phyloP scores from a whole-genome alignment of 2,888 invertebrate genomes.

The Polydrusus pterygomalis region DNA sequence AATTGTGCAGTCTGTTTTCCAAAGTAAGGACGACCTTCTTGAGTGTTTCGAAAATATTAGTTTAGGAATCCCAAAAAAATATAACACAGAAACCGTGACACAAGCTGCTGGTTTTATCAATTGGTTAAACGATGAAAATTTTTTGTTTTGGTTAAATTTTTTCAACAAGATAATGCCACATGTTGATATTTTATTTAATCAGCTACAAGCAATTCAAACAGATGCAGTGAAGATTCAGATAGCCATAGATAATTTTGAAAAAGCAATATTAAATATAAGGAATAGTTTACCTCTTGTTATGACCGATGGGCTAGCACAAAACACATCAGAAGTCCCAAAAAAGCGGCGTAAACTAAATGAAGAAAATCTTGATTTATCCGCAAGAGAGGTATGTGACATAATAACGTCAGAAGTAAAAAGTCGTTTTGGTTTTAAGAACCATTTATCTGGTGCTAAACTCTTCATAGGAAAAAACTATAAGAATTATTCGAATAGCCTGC shows the following conservation, averaged over 20 bases:
- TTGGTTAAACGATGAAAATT: constrained; percentile 2
- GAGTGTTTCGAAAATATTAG: constrained; percentile 32
- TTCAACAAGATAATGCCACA: constrained; percentile 20
- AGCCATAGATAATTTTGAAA: constrained; percentile 23
- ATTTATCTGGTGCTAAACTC: no score
- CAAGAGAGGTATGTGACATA: no score
- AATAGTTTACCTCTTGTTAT: constrained; percentile 18
- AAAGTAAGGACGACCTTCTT: constrained; percentile 14
- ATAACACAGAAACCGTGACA: constrained; percentile 14
- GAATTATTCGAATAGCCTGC: no score
- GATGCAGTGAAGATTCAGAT: constrained; percentile 13
- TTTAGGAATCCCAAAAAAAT: constrained; percentile 13
- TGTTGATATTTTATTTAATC: constrained; percentile 31
- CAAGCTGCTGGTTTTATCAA: constrained; percentile 34
- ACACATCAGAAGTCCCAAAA: no score
- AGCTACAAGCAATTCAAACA: constrained; percentile 21
- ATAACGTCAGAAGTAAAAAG: no score
- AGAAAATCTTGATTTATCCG: no score
- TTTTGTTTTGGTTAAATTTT: constrained; percentile 26
- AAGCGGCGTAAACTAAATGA: no score
- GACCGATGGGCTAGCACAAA: no score
- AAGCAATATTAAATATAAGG: constrained; percentile 14
- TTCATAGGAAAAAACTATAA: no score
- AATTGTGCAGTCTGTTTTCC: constrained; percentile 14
- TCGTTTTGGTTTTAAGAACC: no score